Conservation (phyloP, 2,797 vertebrate genomes). For the Dryobates pubescens region DNA sequence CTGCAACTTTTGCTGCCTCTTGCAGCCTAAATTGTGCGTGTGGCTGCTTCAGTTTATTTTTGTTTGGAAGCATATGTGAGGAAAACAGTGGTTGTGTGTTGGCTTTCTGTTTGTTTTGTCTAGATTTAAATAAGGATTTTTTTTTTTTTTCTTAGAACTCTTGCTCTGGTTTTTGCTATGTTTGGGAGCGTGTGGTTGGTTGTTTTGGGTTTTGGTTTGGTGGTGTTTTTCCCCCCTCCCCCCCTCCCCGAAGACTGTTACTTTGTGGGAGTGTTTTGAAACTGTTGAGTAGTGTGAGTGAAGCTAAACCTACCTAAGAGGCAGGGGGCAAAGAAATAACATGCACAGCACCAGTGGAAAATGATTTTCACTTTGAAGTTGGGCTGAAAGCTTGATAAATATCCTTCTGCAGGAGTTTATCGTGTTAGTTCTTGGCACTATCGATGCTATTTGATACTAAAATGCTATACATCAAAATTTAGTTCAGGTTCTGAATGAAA, state of each 20-base stretch:
- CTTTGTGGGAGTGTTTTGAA: not conserved
- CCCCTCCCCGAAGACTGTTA: not conserved
- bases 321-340: not conserved
- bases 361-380: not conserved
- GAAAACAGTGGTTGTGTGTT: not conserved
- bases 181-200: not conserved
- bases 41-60: not conserved
- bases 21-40: not conserved
- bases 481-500: not conserved
- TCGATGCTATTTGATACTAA: not conserved
- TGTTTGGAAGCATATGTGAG: not conserved
- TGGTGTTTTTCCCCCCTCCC: not conserved
- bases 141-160: not conserved
- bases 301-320: not conserved
- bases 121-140: not conserved
- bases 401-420: not conserved
- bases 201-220: not conserved
- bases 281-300: not conserved
- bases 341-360: not conserved
- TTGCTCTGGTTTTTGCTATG: not conserved
- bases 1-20: not conserved
- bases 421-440: not conserved
- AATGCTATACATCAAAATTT: not conserved
- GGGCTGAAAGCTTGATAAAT: not conserved
- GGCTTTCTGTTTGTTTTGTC: not conserved